Evolutionary conservation across 2,888 invertebrate species (phyloP).

Genomic region (Entomobrya multifasciata): DNA sequence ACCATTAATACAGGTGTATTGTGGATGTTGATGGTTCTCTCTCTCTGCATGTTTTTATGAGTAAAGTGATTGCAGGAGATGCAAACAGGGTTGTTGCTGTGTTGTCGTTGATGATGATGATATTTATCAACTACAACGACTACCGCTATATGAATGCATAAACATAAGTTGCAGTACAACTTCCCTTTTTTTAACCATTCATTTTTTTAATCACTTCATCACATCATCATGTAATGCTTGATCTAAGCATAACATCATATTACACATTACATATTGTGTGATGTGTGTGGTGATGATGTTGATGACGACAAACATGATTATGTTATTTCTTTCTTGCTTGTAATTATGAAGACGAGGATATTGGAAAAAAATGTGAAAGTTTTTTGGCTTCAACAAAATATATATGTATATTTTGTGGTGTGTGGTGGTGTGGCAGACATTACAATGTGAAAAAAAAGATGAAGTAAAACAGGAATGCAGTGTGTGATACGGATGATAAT

Average conservation of each 20-base stretch:
- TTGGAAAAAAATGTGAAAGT: constrained; percentile 71
- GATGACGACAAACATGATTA: constrained; percentile 30
- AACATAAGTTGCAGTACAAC: constrained; percentile 13
- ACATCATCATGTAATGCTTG: constrained; percentile 63
- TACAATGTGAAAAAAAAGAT: not conserved
- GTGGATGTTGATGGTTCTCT: not conserved
- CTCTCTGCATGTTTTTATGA: no score
- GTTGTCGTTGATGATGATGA: constrained; percentile 6
- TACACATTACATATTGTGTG: constrained; percentile 4
- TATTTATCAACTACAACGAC: constrained; percentile 18
- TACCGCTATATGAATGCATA: not conserved
- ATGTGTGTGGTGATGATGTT: constrained; percentile 27
- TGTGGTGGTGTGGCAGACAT: not conserved
- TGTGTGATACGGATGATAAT: no score
- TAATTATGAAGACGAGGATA: constrained; percentile 48
- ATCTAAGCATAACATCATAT: constrained; percentile 70
- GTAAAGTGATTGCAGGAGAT: no score
- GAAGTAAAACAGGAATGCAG: not conserved
- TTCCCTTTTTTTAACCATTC: constrained; percentile 55
- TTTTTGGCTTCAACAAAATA: not conserved
- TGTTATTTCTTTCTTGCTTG: constrained; percentile 21
- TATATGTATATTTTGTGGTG: not conserved
- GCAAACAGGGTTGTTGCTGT: not conserved
- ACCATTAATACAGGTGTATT: no score
- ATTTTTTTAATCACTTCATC: no score